These are phyloP conservation scores for Mesopsocus fuscifrons DNA, from an alignment of 2,888 invertebrate genomes.

Conservation along the genomic window DNA sequence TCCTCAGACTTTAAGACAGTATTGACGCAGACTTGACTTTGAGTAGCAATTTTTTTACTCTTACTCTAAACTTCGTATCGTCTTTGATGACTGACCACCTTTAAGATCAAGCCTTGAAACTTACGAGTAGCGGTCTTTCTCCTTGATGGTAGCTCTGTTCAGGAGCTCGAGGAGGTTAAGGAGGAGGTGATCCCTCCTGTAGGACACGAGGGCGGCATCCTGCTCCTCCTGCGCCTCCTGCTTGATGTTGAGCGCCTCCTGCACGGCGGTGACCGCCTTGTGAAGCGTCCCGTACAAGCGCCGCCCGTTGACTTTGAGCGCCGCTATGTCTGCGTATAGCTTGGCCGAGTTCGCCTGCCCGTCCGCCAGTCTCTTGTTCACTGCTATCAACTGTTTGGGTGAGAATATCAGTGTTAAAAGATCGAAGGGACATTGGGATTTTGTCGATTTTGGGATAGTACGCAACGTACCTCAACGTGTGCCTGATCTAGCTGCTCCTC, in stretches of 20 bases:
- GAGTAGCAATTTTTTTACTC: no score
- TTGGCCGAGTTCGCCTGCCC: constrained; percentile 7
- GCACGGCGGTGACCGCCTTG: not conserved
- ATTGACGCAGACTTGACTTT: no score
- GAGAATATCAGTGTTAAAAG: no score
- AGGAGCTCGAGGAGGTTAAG: constrained; percentile 2
- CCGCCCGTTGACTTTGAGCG: not conserved
- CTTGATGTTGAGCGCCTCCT: not conserved
- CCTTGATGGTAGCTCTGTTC: constrained; percentile 1
- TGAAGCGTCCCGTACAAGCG: not conserved
- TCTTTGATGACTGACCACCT: no score
- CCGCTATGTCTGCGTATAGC: constrained; percentile 4
- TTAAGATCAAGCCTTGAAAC: no score
- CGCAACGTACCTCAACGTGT: not conserved
- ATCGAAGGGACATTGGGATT: no score
- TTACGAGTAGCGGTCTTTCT: constrained; percentile 3
- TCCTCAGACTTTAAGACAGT: no score
- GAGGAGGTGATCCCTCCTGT: constrained; percentile 3
- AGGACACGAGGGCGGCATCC: not conserved
- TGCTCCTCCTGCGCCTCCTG: not conserved
- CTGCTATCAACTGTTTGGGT: not conserved
- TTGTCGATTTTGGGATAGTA: no score
- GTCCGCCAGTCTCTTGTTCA: not conserved
- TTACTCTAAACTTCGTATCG: no score
- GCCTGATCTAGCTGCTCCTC: not conserved